Evolutionary conservation across 2,113 vertebrate species (phyloP).

Genomic region (Syrrhaptes paradoxus): DNA sequence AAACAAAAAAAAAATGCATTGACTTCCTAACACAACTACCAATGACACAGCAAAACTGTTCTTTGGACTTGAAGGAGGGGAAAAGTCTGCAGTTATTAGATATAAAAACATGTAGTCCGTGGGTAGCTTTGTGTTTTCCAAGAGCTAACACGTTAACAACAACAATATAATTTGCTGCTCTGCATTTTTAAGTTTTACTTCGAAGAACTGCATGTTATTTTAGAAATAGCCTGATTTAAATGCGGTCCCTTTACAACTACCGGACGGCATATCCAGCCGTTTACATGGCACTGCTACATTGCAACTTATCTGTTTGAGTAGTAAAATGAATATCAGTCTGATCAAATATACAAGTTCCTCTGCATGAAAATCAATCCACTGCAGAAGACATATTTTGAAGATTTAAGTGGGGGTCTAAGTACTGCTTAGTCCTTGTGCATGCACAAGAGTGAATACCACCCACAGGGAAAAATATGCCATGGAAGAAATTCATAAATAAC

Average conservation of each 20-base stretch:
- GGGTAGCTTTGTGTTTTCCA: neutral
- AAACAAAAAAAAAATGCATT: too few species aligned
- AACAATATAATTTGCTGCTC: neutral
- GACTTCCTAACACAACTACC: neutral
- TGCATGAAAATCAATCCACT: conserved; percentile 32
- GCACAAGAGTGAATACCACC: conserved; percentile 35
- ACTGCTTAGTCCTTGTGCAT: conserved; percentile 1
- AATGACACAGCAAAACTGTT: neutral
- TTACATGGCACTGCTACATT: neutral
- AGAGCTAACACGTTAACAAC: neutral
- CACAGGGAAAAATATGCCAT: conserved; percentile 42
- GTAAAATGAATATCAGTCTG: neutral
- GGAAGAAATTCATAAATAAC: conserved; percentile 38
- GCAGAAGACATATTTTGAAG: conserved; percentile 33
- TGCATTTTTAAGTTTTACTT: neutral
- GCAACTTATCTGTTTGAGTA: conserved; percentile 5
- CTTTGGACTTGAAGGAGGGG: neutral
- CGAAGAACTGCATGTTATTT: neutral
- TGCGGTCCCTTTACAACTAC: neutral
- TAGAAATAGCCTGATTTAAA: neutral
- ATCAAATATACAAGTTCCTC: neutral
- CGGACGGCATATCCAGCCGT: accelerated
- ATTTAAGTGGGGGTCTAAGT: conserved; percentile 44
- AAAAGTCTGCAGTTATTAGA: neutral
- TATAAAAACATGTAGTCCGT: neutral